Percentiles rank a stretch among this genome's conserved stretches.
Evolutionary conservation across 2,113 vertebrate species (phyloP).

Genomic region (Oncorhynchus clarkii): DNA sequence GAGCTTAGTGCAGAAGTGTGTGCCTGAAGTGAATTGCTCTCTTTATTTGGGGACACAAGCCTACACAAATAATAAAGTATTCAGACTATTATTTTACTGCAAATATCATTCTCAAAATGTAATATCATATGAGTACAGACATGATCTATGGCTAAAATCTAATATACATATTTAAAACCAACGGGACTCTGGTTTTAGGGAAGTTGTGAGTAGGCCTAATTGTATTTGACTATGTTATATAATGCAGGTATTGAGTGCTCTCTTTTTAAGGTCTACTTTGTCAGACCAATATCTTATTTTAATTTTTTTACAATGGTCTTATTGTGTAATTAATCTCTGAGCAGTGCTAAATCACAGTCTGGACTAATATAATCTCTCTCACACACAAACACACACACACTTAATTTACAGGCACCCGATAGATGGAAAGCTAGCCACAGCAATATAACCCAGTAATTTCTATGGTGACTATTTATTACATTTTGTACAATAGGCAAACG

Average conservation of each 20-base stretch:
- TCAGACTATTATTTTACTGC: neutral
- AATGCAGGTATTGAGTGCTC: slow-evolving; percentile 8
- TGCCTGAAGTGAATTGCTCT: slow-evolving; percentile 14
- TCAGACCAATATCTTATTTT: slow-evolving; percentile 40
- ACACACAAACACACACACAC: slow-evolving; percentile 1
- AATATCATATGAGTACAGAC: slow-evolving; percentile 4
- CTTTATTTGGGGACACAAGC: neutral
- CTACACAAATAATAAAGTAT: slow-evolving; percentile 5
- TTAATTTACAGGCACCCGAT: neutral
- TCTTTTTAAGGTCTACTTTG: slow-evolving; percentile 8
- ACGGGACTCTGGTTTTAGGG: neutral
- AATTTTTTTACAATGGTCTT: slow-evolving; percentile 48
- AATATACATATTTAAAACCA: neutral
- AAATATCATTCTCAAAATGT: neutral
- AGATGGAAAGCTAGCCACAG: neutral
- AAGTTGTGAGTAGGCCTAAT: neutral
- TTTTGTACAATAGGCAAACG: neutral
- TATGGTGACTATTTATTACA: neutral
- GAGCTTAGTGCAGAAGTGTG: slow-evolving; percentile 23
- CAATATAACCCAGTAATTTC: neutral
- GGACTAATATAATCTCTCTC: slow-evolving; percentile 41
- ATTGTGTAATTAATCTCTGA: slow-evolving; percentile 57
- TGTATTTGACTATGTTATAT: neutral
- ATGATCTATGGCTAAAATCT: neutral
- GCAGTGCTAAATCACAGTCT: slow-evolving; percentile 42